A percentile compares a stretch with the other conserved stretches of the same genome.
Conservation (phyloP, 2,113 vertebrate genomes). For the Corythornis cristatus region DNA sequence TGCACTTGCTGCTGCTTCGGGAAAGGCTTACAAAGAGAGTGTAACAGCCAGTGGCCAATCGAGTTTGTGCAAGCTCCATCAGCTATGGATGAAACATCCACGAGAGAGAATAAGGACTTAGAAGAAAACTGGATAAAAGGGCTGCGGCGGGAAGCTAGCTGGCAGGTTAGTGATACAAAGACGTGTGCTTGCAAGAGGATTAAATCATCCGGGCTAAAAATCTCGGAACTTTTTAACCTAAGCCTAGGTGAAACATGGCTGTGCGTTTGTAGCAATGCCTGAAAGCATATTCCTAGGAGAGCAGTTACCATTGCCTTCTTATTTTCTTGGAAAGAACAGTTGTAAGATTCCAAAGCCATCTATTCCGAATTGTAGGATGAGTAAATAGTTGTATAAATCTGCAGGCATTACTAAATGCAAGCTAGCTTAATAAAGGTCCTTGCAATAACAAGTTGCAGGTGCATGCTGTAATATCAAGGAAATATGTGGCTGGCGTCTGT, state of each 20-base stretch:
- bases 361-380: conserved; percentile 35
- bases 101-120: conserved; percentile 74
- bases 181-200: background rate
- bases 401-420: conserved; percentile 62
- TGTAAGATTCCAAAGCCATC: conserved; percentile 45
- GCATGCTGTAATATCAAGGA: conserved; percentile 63
- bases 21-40: conserved; percentile 82
- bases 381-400: conserved; percentile 66
- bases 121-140: conserved; percentile 80
- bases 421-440: conserved; percentile 68
- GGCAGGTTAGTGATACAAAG: conserved; percentile 77
- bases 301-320: conserved; percentile 35
- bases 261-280: conserved; percentile 42
- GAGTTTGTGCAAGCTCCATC: conserved; percentile 67
- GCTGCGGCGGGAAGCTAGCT: conserved; percentile 74
- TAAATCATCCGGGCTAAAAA: conserved; percentile 25
- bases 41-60: conserved; percentile 76
- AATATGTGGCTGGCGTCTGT: conserved; percentile 32
- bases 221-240: conserved; percentile 51
- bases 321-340: conserved; percentile 62
- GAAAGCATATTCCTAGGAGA: conserved; percentile 15
- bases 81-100: conserved; percentile 77
- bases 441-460: conserved; percentile 76
- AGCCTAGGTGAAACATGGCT: background rate
- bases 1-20: conserved; percentile 80